Percentiles rank a stretch among this genome's conserved stretches.
phyloP scores from a whole-genome alignment of 2,797 vertebrate genomes.

The Parambassis ranga region DNA sequence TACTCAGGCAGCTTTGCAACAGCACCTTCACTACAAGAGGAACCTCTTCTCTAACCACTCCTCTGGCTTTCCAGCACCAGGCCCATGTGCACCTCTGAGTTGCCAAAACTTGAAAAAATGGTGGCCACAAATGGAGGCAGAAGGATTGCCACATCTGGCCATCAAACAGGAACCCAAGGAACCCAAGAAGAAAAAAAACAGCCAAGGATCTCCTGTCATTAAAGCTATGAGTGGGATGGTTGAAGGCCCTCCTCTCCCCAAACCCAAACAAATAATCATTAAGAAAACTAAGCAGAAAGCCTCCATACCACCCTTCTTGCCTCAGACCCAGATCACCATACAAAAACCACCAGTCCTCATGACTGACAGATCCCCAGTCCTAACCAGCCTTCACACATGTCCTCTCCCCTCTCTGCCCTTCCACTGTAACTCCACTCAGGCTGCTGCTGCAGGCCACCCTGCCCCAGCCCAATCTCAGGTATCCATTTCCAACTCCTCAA shows the following conservation, averaged over 20 bases:
- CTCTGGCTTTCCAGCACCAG: conserved; percentile 51
- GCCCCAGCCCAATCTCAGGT: conserved; percentile 91
- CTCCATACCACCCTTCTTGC: conserved; percentile 88
- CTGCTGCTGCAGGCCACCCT: conserved; percentile 77
- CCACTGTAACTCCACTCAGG: conserved; percentile 76
- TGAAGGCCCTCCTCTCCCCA: conserved; percentile 67
- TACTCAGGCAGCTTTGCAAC: conserved; percentile 94
- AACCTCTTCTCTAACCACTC: conserved; percentile 88
- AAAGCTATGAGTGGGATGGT: conserved; percentile 72
- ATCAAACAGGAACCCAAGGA: conserved; percentile 87
- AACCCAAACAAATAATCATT: conserved; percentile 91
- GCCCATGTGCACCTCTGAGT: conserved; percentile 49
- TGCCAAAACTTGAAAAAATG: conserved; percentile 82
- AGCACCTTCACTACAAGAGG: conserved; percentile 95
- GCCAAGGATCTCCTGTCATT: conserved; percentile 75
- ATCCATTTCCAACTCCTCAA: conserved; percentile 79
- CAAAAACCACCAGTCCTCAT: conserved; percentile 69
- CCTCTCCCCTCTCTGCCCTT: conserved; percentile 59
- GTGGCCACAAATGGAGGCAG: conserved; percentile 84
- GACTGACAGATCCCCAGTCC: conserved; percentile 61
- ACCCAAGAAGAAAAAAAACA: conserved; percentile 90
- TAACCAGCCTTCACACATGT: conserved; percentile 75
- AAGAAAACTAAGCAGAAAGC: conserved; percentile 93
- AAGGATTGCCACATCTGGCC: conserved; percentile 52
- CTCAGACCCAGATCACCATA: conserved; percentile 86